Percentiles rank a stretch among this genome's conserved stretches.
phyloP scores from a whole-genome alignment of 2,113 vertebrate genomes.

The Chionis minor region DNA sequence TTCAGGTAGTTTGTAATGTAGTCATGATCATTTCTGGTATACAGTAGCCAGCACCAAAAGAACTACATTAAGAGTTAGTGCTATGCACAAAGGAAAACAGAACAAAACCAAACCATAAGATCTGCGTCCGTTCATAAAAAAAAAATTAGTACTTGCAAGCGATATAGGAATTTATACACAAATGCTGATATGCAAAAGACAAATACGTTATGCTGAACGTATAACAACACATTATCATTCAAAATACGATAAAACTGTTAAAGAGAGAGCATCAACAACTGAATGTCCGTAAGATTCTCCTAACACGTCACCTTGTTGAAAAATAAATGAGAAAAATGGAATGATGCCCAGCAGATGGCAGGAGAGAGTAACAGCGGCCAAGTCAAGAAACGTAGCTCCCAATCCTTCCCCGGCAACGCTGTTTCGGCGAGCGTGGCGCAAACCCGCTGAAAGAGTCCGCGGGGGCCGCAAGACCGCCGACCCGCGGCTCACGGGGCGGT shows the following conservation, averaged over 20 bases:
- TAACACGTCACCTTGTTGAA: fast-evolving
- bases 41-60: background rate
- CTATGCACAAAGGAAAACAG: background rate
- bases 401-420: fast-evolving
- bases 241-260: fast-evolving
- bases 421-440: fast-evolving
- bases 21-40: too few species aligned
- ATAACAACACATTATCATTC: fast-evolving
- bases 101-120: fast-evolving
- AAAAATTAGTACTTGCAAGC: background rate
- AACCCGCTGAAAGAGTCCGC: fast-evolving
- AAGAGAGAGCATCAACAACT: fast-evolving
- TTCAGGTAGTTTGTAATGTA: background rate
- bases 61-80: background rate
- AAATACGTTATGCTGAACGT: fast-evolving
- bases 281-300: fast-evolving
- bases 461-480: fast-evolving
- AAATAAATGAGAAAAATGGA: fast-evolving
- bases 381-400: fast-evolving
- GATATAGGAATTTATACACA: fast-evolving
- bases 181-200: fast-evolving
- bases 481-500: fast-evolving
- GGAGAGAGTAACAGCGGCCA: fast-evolving
- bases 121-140: fast-evolving
- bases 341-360: fast-evolving